Conservation (phyloP, 2,113 vertebrate genomes). For the Phoxinus phoxinus region DNA sequence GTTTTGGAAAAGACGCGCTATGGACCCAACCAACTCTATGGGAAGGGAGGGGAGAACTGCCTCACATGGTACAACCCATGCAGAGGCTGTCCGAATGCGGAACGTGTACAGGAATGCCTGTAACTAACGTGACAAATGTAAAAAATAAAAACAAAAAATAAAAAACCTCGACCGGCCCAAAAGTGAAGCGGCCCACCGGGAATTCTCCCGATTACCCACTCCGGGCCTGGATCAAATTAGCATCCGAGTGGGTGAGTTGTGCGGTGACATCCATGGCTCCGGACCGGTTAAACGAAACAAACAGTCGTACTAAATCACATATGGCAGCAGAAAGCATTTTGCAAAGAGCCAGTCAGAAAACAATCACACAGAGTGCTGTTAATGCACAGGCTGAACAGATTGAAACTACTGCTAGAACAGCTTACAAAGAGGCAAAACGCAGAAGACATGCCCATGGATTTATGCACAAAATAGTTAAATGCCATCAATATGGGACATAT, state of each 20-base stretch:
- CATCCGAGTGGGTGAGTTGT: background rate
- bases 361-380: background rate
- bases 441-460: slow-evolving; percentile 32
- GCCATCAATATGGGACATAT: slow-evolving; percentile 37
- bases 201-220: no score
- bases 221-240: background rate
- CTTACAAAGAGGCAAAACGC: slow-evolving; percentile 26
- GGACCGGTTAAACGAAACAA: background rate
- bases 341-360: background rate
- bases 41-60: no score
- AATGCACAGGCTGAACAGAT: slow-evolving; percentile 32
- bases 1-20: no score
- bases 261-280: background rate
- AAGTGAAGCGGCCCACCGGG: no score
- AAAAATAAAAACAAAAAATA: no score
- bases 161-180: no score
- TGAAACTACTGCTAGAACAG: background rate
- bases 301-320: background rate
- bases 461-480: slow-evolving; percentile 38
- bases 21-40: no score
- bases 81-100: no score
- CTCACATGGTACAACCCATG: no score
- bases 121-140: no score
- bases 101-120: no score
- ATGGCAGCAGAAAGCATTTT: background rate